Base-by-base conservation (phyloP, 2,888 invertebrate genomes). In the Hyposoter dolosus region DNA sequence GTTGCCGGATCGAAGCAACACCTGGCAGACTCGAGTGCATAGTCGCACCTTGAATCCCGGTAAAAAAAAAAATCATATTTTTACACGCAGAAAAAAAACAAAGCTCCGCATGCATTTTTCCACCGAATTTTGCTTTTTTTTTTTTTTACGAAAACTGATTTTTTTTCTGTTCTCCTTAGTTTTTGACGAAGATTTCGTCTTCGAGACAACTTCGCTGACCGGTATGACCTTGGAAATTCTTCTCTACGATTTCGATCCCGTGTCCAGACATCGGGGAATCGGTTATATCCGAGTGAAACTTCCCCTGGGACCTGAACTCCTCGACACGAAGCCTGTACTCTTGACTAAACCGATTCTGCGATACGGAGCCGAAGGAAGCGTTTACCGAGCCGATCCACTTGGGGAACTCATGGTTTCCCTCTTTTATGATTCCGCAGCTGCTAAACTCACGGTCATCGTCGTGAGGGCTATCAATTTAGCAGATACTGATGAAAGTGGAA, bases 111-210 rank as follows among this genome's bases (percentile, higher is more conserved):
- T 0, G 15, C 5, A 28, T 6, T 32, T 45, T 69, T 17, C 7
- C 23, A 43, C 40, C 23, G 40, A 23, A 28, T n/a, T 6, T 0
- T 12, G 32, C 3, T 19, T 28, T 40, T 43, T 9, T 63, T 35
- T 19, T 28, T 40, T 43, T 9, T 63, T 35, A 7, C 43, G 32
- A 23, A 19, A 50, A 32, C 40, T 12, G 15, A 56, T 74, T 35
- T 50, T 2, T 19, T 56, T 19, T 12, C 6, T 10, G 5, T 15
- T 43, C 15, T 17, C 12, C 3, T 1, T 90, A 96, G 96, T 96
- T 81, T 96, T 96, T 89, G 96, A 96, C 87, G 96, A 96, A 90
- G 96, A 96, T 89, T 96, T 96, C 88, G 95, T 96, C 5, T 96
- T 96, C 89, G 96, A 96, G 91, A 95, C 96, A 47, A 93, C 94